Conservation (phyloP, 2,888 invertebrate genomes). For the Dilophus febrilis region DNA sequence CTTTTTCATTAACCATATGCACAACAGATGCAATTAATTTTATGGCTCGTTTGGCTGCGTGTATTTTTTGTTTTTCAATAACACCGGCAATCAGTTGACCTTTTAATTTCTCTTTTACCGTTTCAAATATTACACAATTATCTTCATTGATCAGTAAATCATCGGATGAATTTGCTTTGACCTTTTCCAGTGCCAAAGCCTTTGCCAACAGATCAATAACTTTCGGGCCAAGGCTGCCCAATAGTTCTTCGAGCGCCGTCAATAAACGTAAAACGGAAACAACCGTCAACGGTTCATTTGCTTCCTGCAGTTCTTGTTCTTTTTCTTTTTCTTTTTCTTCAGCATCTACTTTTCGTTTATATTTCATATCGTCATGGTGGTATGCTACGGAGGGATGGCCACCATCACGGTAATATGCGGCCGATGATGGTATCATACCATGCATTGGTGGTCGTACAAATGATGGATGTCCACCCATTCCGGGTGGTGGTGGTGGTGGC, state of each 20-base stretch:
- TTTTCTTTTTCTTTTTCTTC: constrained; percentile 19
- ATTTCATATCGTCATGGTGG: too few relatives aligned
- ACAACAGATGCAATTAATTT: constrained; percentile 58
- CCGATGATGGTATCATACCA: constrained; percentile 24
- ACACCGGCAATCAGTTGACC: constrained; percentile 58
- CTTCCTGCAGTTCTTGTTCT: constrained; percentile 26
- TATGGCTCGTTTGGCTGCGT: constrained; percentile 56
- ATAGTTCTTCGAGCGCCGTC: constrained; percentile 63
- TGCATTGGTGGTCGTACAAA: constrained; percentile 12
- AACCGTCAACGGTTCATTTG: constrained; percentile 37
- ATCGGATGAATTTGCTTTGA: constrained; percentile 54
- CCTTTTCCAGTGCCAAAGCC: constrained; percentile 61
- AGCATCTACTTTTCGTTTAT: constrained; percentile 18
- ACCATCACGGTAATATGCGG: constrained; percentile 18
- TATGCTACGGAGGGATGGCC: constrained; percentile 17
- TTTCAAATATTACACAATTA: constrained; percentile 61
- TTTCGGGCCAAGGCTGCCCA: constrained; percentile 72
- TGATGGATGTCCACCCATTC: constrained; percentile 4
- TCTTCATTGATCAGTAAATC: constrained; percentile 53
- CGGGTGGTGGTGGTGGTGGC: constrained; percentile 9
- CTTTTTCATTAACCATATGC: constrained; percentile 41
- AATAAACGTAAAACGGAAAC: constrained; percentile 54
- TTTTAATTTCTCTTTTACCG: constrained; percentile 70
- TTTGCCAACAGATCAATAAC: constrained; percentile 58
- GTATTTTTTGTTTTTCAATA: constrained; percentile 39